Conservation (phyloP, 2,888 invertebrate genomes). For the Galeruca laticollis region DNA sequence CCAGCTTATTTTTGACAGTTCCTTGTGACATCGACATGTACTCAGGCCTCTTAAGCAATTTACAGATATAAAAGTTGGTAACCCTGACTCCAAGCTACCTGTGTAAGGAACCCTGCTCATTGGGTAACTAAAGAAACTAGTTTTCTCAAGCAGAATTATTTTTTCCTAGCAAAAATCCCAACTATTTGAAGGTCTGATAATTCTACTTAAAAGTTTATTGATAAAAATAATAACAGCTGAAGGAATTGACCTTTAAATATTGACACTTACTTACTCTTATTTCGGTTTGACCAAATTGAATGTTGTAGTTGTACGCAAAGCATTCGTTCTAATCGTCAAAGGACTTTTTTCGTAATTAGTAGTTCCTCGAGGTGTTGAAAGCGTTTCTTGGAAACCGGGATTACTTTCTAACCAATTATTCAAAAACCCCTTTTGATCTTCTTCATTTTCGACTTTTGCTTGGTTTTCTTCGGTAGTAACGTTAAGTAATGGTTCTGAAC, state of each 20-base stretch:
- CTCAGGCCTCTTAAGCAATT: too few relatives aligned
- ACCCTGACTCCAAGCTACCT: too few relatives aligned
- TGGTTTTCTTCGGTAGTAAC: constrained; percentile 17
- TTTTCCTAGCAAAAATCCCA: too few relatives aligned
- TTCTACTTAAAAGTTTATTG: too few relatives aligned
- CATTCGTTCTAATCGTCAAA: constrained; percentile 63
- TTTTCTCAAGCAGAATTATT: too few relatives aligned
- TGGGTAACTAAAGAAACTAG: too few relatives aligned
- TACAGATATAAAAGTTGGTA: too few relatives aligned
- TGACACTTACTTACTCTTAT: constrained; percentile 34
- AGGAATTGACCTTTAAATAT: constrained; percentile 40
- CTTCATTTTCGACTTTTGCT: constrained; percentile 9
- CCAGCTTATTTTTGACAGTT: too few relatives aligned
- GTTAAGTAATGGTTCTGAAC: constrained; percentile 56
- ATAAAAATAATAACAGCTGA: constrained; percentile 21
- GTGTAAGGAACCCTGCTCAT: too few relatives aligned
- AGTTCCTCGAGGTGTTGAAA: constrained; percentile 50
- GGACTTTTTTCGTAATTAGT: constrained; percentile 47
- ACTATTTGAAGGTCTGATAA: too few relatives aligned
- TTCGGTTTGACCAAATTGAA: constrained; percentile 66
- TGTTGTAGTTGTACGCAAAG: constrained; percentile 62
- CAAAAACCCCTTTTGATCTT: constrained; percentile 55
- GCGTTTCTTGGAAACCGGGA: constrained; percentile 54
- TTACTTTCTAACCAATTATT: constrained; percentile 59
- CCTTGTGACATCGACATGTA: too few relatives aligned